Base-by-base conservation (phyloP, 2,797 vertebrate genomes). In the Hypotaenidia philippensis region DNA sequence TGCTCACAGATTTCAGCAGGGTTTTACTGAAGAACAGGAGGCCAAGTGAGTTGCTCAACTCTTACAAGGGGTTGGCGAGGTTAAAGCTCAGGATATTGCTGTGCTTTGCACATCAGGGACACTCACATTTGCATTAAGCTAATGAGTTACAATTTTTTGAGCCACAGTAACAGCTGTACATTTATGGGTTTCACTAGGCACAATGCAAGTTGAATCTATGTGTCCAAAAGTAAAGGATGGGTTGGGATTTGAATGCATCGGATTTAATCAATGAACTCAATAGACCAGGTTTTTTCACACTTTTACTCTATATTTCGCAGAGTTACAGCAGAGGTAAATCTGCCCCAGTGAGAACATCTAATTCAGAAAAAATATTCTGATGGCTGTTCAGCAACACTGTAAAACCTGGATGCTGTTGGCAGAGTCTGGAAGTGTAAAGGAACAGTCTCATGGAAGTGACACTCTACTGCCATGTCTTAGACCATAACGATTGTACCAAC, bases 191-290 rank as follows among this genome's bases (percentile, higher is more conserved):
- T 92, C 34, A 27, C 8, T 29, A 76, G 15, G 41, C 40, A 63
- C 50, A 76, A 27, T 8, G 7, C 26, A 63, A 49, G 8, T 6
- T 72, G 11, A 59, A 72, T 65, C 44, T 38, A 25, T 65, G 13
- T n/a, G 9, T 27, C 20, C 29, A 85, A 82, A 34, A n/a, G 45
- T 2, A 79, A 41, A 79, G 52, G 31, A 82, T 20, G 44, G 19
- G 50, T 76, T 79, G 38, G 53, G 26, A 80, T 94, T 92, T 57
- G 12, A 69, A 57, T 23, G 29, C 31, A 65, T 57, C 38, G 53
- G 34, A 70, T 69, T 91, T 65, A 79, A 93, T 79, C 66, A 72
- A 79, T 94, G 72, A 91, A 60, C 45, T 92, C 70, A 87, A 50
- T 47, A 72, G 66, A 87, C 27, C 20, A 31, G 71, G n/a, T 5